phyloP scores from a whole-genome alignment of 2,113 vertebrate species.

The Rattus norvegicus region GRCr8 NC_086029.1:44010501-44011000 shows the following conservation, averaged over 20 bases:
- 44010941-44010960: neutral
- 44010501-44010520: neutral
- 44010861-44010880: slow-evolving; percentile 35
- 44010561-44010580: neutral
- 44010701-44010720: rapidly evolving
- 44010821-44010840: slow-evolving; percentile 58
- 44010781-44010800: slow-evolving; percentile 66
- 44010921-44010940: slow-evolving; percentile 73
- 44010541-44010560: neutral
- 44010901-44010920: slow-evolving; percentile 72
- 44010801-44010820: slow-evolving; percentile 60
- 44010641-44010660: neutral
- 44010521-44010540: rapidly evolving
- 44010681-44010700: neutral
- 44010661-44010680: neutral
- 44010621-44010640: rapidly evolving
- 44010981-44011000: neutral
- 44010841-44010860: slow-evolving; percentile 48
- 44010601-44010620: neutral
- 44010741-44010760: neutral
- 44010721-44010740: neutral
- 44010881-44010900: slow-evolving; percentile 48
- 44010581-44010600: rapidly evolving
- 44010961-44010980: neutral
- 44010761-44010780: neutral